Evolutionary conservation across 2,113 vertebrate species (phyloP).

Genomic region (Sciurus niger): DNA sequence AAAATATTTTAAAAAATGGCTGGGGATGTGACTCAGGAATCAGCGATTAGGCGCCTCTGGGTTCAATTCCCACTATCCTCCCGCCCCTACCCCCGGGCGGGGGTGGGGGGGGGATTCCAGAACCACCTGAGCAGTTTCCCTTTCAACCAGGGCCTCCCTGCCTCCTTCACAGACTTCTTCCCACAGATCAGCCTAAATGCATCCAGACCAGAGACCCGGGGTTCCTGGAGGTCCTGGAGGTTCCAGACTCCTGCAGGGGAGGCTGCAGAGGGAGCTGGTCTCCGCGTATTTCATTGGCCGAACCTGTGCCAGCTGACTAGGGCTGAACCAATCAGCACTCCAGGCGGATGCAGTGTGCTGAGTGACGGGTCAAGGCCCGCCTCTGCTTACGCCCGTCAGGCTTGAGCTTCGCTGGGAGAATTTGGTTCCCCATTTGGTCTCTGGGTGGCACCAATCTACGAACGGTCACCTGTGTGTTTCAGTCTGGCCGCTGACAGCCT

Average conservation of each 20-base stretch:
- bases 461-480: not conserved
- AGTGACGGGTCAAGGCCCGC: not conserved
- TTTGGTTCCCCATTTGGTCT: not conserved
- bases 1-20: too few species aligned
- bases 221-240: accelerated
- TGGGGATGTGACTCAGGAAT: too few species aligned
- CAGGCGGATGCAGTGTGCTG: not conserved
- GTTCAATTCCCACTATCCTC: too few species aligned
- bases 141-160: not conserved
- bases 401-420: not conserved
- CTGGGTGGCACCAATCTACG: not conserved
- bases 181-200: not conserved
- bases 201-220: not conserved
- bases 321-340: not conserved
- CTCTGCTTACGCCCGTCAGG: not conserved
- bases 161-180: not conserved
- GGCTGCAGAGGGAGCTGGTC: not conserved
- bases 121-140: not conserved
- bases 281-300: not conserved
- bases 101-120: too few species aligned
- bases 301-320: not conserved
- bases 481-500: not conserved
- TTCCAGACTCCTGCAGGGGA: not conserved
- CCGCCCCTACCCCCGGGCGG: too few species aligned
- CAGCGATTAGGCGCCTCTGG: too few species aligned